Conservation (phyloP, 1,140 invertebrate genomes). For the Nylanderia fulva region DNA sequence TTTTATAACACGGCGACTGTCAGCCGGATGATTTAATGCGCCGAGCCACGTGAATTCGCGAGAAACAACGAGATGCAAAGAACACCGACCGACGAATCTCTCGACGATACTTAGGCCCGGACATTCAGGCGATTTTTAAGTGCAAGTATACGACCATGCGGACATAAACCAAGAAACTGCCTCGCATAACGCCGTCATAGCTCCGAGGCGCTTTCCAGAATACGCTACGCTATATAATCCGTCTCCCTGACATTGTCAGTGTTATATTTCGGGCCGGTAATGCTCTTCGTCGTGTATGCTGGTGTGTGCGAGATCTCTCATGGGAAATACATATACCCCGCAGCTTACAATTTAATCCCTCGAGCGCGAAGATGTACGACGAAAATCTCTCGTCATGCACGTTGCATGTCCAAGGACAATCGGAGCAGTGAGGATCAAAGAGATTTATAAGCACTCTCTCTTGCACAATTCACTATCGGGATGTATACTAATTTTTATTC, state of each 20-base stretch:
- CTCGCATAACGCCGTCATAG: slow-evolving; percentile 68
- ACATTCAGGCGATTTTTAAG: slow-evolving; percentile 57
- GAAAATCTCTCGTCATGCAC: neutral
- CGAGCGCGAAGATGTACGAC: neutral
- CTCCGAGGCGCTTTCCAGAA: slow-evolving; percentile 27
- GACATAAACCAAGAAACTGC: slow-evolving; percentile 72
- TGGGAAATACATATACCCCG: slow-evolving; percentile 20
- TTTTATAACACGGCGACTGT: slow-evolving; percentile 69
- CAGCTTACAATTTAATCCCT: slow-evolving; percentile 4
- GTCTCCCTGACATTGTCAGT: slow-evolving; percentile 2
- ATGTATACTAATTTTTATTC: neutral
- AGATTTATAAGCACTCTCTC: neutral
- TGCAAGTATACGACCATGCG: slow-evolving; percentile 53
- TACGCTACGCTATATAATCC: slow-evolving; percentile 36
- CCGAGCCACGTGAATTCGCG: slow-evolving; percentile 67
- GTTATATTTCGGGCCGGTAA: slow-evolving; percentile 31
- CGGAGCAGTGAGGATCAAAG: neutral
- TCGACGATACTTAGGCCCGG: slow-evolving; percentile 51
- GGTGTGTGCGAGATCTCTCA: neutral
- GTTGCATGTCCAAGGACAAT: neutral
- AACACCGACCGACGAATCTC: slow-evolving; percentile 67
- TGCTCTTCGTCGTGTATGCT: slow-evolving; percentile 14
- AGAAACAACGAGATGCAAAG: slow-evolving; percentile 75
- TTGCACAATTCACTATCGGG: neutral
- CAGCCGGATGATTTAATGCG: slow-evolving; percentile 70